phyloP scores from a whole-genome alignment of 2,888 invertebrate genomes.

The Metopia argyrocephala region DNA sequence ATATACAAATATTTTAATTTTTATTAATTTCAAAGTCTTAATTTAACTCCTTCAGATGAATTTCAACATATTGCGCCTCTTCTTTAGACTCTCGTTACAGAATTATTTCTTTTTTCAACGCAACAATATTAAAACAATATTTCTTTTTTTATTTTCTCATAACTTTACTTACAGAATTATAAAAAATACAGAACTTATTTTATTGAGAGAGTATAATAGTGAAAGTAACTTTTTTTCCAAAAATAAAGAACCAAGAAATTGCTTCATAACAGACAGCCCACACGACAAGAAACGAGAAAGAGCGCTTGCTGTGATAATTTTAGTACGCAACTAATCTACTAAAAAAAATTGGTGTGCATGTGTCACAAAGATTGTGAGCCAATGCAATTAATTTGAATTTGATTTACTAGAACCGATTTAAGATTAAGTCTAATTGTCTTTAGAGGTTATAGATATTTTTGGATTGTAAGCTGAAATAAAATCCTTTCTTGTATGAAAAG shows the following conservation, averaged over 20 bases:
- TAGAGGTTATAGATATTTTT: conserved; percentile 42
- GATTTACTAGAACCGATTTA: conserved; percentile 29
- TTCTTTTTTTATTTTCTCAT: conserved; percentile 60
- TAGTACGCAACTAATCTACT: conserved; percentile 34
- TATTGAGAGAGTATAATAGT: conserved; percentile 46
- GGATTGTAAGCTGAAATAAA: conserved; percentile 18
- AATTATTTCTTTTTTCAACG: neutral
- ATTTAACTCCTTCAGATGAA: neutral
- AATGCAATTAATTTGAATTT: conserved; percentile 6
- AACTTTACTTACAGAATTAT: conserved; percentile 68
- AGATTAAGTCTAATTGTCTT: conserved; percentile 30
- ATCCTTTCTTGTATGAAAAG: conserved; percentile 16
- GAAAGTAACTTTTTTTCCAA: conserved; percentile 42
- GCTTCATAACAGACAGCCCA: conserved; percentile 42
- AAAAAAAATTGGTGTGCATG: conserved; percentile 3
- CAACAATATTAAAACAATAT: conserved; percentile 10
- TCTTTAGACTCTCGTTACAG: neutral
- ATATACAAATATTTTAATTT: no score
- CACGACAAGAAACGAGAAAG: conserved; percentile 43
- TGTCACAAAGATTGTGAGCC: conserved; percentile 32
- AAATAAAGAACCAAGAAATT: conserved; percentile 31
- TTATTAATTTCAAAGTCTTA: neutral
- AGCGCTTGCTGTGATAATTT: conserved; percentile 58
- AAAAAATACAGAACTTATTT: conserved; percentile 53
- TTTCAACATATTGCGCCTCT: conserved; percentile 46